Conservation (phyloP, 2,797 vertebrate genomes). For the Euphonia xanthogaster region DNA sequence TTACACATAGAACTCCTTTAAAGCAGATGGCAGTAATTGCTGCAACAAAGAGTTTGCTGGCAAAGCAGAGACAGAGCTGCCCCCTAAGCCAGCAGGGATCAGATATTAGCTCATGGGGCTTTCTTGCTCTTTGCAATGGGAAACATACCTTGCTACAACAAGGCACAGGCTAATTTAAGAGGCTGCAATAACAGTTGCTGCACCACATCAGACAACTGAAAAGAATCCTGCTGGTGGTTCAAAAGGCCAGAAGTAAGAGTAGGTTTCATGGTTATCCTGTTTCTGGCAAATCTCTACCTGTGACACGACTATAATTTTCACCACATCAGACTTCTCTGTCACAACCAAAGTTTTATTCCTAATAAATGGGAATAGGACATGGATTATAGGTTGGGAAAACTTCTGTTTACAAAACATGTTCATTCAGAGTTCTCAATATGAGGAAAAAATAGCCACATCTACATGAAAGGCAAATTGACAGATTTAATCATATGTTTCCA, state of each 20-base stretch:
- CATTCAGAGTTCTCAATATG: constrained; percentile 19
- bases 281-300: constrained; percentile 54
- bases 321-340: constrained; percentile 57
- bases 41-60: neutral
- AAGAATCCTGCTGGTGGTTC: constrained; percentile 1
- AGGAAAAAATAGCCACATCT: constrained; percentile 38
- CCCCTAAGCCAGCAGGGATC: neutral
- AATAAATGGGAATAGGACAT: constrained; percentile 29
- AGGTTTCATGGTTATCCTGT: constrained; percentile 30
- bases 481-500: constrained; percentile 64
- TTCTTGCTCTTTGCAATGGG: neutral
- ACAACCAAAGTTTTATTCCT: constrained; percentile 39
- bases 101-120: neutral
- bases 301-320: constrained; percentile 32
- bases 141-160: constrained; percentile 15
- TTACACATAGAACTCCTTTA: neutral
- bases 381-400: constrained; percentile 51
- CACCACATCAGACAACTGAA: constrained; percentile 40
- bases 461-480: constrained; percentile 5
- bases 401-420: constrained; percentile 52
- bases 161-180: constrained; percentile 29
- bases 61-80: neutral
- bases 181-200: constrained; percentile 21
- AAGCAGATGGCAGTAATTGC: neutral
- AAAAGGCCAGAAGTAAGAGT: constrained; percentile 21